These are phyloP conservation scores for Aviceda subcristata DNA, from an alignment of 2,113 vertebrate species.

Conservation along the genomic window DNA sequence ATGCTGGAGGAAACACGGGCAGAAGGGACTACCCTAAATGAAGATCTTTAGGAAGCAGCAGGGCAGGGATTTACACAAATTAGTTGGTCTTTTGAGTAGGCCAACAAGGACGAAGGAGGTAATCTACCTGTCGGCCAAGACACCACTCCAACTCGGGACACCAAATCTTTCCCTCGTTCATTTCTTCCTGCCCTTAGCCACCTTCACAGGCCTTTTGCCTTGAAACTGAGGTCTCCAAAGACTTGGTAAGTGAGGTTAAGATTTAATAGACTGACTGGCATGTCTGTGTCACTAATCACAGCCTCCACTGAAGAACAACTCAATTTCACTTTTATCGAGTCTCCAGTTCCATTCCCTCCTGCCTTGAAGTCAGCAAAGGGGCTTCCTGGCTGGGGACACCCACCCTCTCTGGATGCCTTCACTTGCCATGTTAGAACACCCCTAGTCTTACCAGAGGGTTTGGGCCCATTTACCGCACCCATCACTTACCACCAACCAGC, in stretches of 20 bases:
- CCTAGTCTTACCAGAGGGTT: neutral
- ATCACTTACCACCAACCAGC: neutral
- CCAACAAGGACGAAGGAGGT: neutral
- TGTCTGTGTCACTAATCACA: neutral
- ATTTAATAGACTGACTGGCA: neutral
- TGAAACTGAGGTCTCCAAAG: neutral
- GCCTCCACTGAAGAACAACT: neutral
- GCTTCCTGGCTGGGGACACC: neutral
- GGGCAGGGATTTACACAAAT: neutral
- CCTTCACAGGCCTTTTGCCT: neutral
- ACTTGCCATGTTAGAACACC: neutral
- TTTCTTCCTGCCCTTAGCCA: neutral
- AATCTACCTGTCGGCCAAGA: neutral
- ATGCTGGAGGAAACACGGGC: neutral
- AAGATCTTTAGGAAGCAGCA: neutral
- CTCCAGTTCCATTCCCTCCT: neutral
- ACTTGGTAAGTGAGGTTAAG: neutral
- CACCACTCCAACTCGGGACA: neutral
- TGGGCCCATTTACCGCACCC: neutral
- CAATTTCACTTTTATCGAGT: neutral
- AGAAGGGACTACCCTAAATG: neutral
- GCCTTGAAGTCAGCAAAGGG: neutral
- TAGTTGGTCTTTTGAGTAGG: neutral
- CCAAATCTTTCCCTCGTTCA: neutral
- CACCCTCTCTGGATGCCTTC: neutral